Conservation (phyloP, 2,113 vertebrate species). For the Condylura cristata region DNA sequence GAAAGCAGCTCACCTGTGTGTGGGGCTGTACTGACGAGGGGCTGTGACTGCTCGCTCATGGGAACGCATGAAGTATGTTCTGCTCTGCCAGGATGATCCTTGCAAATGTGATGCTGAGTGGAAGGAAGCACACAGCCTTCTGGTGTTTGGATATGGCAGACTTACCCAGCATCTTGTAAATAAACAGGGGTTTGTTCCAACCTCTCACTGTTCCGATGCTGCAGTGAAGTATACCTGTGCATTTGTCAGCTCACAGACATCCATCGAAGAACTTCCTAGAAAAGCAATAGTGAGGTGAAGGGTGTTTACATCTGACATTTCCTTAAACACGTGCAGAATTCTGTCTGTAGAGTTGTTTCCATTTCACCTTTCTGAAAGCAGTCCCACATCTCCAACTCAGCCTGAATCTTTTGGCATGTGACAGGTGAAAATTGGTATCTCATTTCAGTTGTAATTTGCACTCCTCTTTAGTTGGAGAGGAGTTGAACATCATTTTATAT, state of each 20-base stretch:
- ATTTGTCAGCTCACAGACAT: not conserved
- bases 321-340: not conserved
- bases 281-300: not conserved
- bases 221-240: not conserved
- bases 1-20: not conserved
- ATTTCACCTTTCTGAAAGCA: not conserved
- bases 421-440: not conserved
- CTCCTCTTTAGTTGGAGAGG: conserved; percentile 30
- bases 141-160: not conserved
- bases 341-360: not conserved
- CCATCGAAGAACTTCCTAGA: not conserved
- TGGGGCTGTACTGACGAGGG: not conserved
- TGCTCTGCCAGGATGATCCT: not conserved
- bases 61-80: not conserved
- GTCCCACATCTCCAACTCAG: not conserved
- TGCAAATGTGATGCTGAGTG: not conserved
- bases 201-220: not conserved
- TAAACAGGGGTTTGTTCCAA: not conserved
- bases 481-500: not conserved
- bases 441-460: not conserved
- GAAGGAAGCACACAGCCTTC: not conserved
- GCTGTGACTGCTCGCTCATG: not conserved
- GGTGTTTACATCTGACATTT: not conserved
- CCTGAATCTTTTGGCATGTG: not conserved
- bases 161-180: not conserved